These are phyloP conservation scores for Spilosoma lubricipeda DNA, from an alignment of 2,888 invertebrate genomes.

Conservation along the genomic window DNA sequence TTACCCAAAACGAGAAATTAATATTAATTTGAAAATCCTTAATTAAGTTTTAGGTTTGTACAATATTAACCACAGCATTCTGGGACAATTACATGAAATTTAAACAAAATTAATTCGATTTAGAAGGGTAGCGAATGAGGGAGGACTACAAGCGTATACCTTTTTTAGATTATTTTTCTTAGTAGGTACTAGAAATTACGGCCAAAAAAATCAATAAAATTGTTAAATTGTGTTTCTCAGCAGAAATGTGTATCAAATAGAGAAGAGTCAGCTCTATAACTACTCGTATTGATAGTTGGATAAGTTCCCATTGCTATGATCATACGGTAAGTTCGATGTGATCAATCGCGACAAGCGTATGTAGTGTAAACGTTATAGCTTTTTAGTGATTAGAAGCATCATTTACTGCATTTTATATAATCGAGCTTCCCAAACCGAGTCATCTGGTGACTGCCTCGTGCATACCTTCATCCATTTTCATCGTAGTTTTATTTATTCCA, in stretches of 20 bases:
- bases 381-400: constrained; percentile 81
- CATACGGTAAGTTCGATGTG: constrained; percentile 82
- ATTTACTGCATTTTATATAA: constrained; percentile 71
- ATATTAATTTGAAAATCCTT: background rate
- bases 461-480: constrained; percentile 75
- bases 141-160: constrained; percentile 25
- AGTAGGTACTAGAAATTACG: constrained; percentile 41
- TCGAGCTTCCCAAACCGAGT: constrained; percentile 69
- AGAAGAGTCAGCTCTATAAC: constrained; percentile 61
- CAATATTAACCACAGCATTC: background rate
- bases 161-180: constrained; percentile 40
- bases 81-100: background rate
- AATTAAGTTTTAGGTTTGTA: constrained; percentile 3
- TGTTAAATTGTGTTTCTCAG: constrained; percentile 63
- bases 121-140: background rate
- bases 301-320: constrained; percentile 76
- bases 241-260: constrained; percentile 72
- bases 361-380: constrained; percentile 79
- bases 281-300: constrained; percentile 67
- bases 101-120: background rate
- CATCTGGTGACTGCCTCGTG: constrained; percentile 70
- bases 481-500: constrained; percentile 73
- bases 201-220: constrained; percentile 38
- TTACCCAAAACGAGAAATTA: constrained; percentile 17
- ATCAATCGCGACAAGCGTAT: constrained; percentile 67